A percentile compares a stretch with the other conserved stretches of the same genome.
phyloP scores from a whole-genome alignment of 35 echinoderm and acorn worm genomes.

The Eucidaris tribuloides region DNA sequence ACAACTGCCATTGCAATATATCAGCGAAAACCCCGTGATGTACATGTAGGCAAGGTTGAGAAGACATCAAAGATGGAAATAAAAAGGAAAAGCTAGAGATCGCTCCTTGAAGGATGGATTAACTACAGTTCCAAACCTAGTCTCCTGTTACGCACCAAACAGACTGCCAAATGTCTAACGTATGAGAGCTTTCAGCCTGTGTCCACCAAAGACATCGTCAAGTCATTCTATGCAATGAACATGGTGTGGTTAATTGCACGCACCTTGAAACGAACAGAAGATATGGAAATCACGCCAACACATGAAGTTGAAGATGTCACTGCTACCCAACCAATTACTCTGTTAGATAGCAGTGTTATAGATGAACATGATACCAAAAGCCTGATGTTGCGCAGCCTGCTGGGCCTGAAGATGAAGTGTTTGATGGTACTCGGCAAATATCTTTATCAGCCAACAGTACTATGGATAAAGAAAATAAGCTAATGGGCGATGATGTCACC shows the following conservation, averaged over 20 bases:
- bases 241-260: not conserved
- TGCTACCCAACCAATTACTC: too few relatives aligned
- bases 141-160: conserved; percentile 3
- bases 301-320: too few relatives aligned
- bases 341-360: too few relatives aligned
- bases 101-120: not conserved
- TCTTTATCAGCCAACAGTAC: too few relatives aligned
- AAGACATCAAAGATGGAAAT: too few relatives aligned
- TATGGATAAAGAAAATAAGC: too few relatives aligned
- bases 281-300: too few relatives aligned
- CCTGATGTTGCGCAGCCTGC: too few relatives aligned
- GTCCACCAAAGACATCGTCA: not conserved
- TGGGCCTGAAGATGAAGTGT: too few relatives aligned
- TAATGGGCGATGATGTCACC: not conserved
- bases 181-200: not conserved
- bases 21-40: not conserved
- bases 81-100: not conserved
- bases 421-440: too few relatives aligned
- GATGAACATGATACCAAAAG: too few relatives aligned
- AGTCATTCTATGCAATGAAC: not conserved
- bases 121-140: not conserved
- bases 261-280: not conserved
- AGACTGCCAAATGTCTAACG: not conserved
- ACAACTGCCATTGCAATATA: conserved; percentile 42
- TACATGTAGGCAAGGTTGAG: not conserved